Base-by-base conservation (phyloP, 2,888 invertebrate genomes). In the Cerceris rybyensis region DNA sequence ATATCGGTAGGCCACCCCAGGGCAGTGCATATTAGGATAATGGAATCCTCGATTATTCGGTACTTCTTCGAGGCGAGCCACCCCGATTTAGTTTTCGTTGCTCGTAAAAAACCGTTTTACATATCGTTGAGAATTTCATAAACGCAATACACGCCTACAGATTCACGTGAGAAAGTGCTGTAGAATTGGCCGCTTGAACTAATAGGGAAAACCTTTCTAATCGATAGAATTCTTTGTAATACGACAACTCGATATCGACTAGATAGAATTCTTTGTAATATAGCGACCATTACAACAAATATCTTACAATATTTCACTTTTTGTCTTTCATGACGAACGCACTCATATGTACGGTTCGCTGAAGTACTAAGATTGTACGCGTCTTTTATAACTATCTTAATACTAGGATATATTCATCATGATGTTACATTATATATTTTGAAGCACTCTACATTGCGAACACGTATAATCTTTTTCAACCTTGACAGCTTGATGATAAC, bases 1-100 rank as follows among this genome's bases (percentile, higher is more conserved):
- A 73, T 71, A 75, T 81, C 39, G 76, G 70, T 88, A 89, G 88
- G 88, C 88, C 88, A 88, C 81, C 80, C 83, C 81, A 80, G 87
- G 88, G 84, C 88, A 88, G 88, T 89, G 87, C 79, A 80, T 78
- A 78, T 83, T 70, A 64, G 74, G 81, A 83, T 84, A 66, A 74
- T 72, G 64, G 65, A 78, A 76, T 82, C 76, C 68, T 72, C 73
- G 59, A 78, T 81, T 81, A 61, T 75, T 61, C 78, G 75, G 74
- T 81, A 79, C 78, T 77, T 79, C 75, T 81, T 75, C 76, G 78
- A 54, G 74, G 75, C 68, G 68, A 83, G 77, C 70, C 59, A 28
- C 50, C 72, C 66, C 67, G 61, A 80, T 71, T 69, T 60, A 59
- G 52, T 82, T 28, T 28, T 84, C 64, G 79, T 79, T 83, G 76